Percentiles rank a stretch among this genome's conserved stretches.
Evolutionary conservation across 2,888 invertebrate genomes (phyloP).

Genomic region (Linyphia triangularis): DNA sequence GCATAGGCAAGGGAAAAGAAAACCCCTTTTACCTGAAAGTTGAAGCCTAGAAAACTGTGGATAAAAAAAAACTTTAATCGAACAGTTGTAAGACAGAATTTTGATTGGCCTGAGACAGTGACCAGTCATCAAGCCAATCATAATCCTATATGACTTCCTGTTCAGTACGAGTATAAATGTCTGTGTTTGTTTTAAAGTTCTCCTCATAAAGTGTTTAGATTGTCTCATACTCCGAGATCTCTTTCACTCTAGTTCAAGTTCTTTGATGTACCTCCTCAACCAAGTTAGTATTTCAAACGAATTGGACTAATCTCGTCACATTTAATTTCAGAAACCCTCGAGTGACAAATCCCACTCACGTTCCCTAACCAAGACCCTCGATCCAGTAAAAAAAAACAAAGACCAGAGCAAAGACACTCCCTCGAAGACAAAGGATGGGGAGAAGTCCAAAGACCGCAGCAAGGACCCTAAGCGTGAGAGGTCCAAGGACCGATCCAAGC

Average conservation of each 20-base stretch:
- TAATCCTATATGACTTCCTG: no score
- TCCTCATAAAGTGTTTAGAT: no score
- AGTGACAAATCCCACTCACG: slow-evolving; percentile 62
- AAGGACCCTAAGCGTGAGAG: slow-evolving; percentile 67
- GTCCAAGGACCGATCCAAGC: slow-evolving; percentile 52
- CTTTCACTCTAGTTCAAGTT: no score
- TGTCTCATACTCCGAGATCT: background rate
- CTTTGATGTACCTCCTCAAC: background rate
- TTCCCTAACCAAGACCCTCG: slow-evolving; percentile 62
- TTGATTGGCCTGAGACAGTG: no score
- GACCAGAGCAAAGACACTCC: background rate
- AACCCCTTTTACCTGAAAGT: no score
- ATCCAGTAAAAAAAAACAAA: slow-evolving; percentile 56
- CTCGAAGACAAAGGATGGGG: slow-evolving; percentile 49
- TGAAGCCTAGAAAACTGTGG: no score
- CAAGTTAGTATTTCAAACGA: background rate
- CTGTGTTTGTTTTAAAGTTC: background rate
- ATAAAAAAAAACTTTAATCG: no score
- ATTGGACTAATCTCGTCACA: background rate
- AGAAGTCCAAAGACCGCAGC: slow-evolving; percentile 60
- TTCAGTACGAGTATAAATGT: background rate
- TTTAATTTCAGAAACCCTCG: slow-evolving; percentile 42
- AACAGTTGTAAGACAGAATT: no score
- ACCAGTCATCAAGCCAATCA: no score
- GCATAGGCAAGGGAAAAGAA: no score